Evolutionary conservation across 2,888 invertebrate species (phyloP).

Genomic region (Drosophila peninsularis): DNA sequence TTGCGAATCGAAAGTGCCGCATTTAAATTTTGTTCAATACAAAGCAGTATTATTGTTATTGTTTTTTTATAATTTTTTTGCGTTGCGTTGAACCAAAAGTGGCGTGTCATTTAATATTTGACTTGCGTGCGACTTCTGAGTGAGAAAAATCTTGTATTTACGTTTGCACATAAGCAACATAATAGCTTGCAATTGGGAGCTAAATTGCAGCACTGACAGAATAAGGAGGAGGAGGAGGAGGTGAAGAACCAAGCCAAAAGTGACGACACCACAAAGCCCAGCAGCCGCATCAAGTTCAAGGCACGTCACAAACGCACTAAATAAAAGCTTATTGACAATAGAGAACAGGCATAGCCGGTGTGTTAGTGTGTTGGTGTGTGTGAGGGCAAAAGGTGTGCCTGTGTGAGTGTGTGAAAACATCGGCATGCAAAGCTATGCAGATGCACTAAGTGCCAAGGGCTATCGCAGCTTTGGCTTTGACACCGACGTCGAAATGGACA

Average conservation of each 20-base stretch:
- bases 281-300: conserved; percentile 47
- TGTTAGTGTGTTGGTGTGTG: conserved; percentile 16
- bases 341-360: conserved; percentile 38
- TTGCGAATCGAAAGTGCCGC: conserved; percentile 11
- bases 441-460: conserved; percentile 81
- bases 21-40: conserved; percentile 47
- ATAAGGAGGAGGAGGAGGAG: conserved; percentile 1
- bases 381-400: not conserved
- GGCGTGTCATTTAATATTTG: conserved; percentile 11
- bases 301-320: conserved; percentile 38
- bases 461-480: conserved; percentile 84
- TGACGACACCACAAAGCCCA: conserved; percentile 49
- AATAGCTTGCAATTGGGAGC: conserved; percentile 19
- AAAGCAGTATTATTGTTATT: conserved; percentile 67
- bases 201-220: conserved; percentile 20
- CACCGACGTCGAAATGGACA: conserved; percentile 84
- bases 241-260: conserved; percentile 23
- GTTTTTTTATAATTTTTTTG: conserved; percentile 38
- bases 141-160: conserved; percentile 30
- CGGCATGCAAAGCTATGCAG: conserved; percentile 82
- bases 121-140: conserved; percentile 13
- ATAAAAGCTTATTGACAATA: conserved; percentile 27
- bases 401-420: not conserved
- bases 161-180: conserved; percentile 13
- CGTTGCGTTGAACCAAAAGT: conserved; percentile 26